Conservation (phyloP, 2,888 invertebrate species). For the Tipula helvola region DNA sequence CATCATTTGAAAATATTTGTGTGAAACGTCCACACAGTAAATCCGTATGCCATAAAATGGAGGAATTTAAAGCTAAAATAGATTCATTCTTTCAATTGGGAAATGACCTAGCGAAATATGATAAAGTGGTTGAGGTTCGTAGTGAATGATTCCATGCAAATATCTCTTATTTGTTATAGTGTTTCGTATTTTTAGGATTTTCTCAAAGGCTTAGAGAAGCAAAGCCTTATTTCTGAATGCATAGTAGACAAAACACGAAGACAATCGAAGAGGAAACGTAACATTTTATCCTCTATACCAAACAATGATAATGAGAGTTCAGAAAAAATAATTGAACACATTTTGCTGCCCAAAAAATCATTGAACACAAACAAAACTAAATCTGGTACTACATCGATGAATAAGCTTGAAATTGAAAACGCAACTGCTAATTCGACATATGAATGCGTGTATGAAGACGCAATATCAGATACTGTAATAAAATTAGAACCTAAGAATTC, state of each 20-base stretch:
- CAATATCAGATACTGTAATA: no score
- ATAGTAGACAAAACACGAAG: not conserved
- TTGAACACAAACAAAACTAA: not conserved
- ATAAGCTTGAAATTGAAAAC: no score
- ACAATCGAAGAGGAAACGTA: not conserved
- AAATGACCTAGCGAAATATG: not conserved
- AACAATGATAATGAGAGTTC: not conserved
- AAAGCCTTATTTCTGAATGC: not conserved
- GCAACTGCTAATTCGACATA: no score
- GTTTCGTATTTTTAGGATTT: not conserved
- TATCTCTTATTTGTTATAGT: not conserved
- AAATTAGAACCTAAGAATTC: no score
- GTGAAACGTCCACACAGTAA: not conserved
- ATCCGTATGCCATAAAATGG: not conserved
- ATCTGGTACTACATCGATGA: no score
- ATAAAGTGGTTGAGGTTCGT: not conserved
- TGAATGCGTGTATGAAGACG: no score
- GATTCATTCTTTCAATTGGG: not conserved
- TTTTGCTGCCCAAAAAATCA: not conserved
- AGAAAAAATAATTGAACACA: not conserved
- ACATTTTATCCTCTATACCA: not conserved
- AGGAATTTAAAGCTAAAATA: not conserved
- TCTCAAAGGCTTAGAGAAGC: not conserved
- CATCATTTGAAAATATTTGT: not conserved
- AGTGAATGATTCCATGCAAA: not conserved